Base-by-base conservation (phyloP, 2,113 vertebrate genomes). In the Mionectes macconnelli region DNA sequence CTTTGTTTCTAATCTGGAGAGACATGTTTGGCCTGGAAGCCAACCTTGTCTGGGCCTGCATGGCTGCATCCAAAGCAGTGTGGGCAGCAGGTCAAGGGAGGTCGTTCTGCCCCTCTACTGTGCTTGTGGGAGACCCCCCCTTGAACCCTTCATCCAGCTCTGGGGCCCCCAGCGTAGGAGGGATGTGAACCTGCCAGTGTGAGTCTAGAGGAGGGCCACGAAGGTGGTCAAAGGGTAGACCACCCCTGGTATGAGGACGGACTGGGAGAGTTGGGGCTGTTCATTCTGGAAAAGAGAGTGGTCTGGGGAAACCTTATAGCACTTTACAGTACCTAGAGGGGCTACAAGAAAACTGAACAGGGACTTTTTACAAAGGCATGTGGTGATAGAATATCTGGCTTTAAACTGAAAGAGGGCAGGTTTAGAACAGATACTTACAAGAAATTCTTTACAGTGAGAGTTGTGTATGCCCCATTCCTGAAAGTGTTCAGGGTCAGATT, bases 41-140 rank as follows among this genome's bases (percentile, higher is more conserved):
- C n/a, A 31, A 0, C 30, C 39, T 4, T 55, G 14, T 68, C 24
- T 52, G 25, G 8, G 50, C 25, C 25, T 52, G 8, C 30, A 10
- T 47, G 39, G n/a, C 47, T 75, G n/a, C 40, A 35, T 1, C 25
- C 47, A 31, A 18, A 22, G 30, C 30, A 6, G 12, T 0, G 0
- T 47, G n/a, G 4, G 30, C 55, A 89, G 78, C 62, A 69, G 39
- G 24, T 18, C 7, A 2, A 55, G 30, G 25, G 79, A 83, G 70
- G 21, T 14, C 21, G 68, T 76, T 55, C 69, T 68, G 55, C 30
- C 55, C 20, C 53, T 82, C 53, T 75, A 60, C 45, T 81, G 23
- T 1, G 8, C 45, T 60, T 19, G 37, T 60, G 0, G 75, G 17
- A 69, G 30, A 75, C 39, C 8, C 39, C 44, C 25, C 11, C 63